Evolutionary conservation across 2,113 vertebrate species (phyloP).

Genomic region (Plestiodon gilberti): DNA sequence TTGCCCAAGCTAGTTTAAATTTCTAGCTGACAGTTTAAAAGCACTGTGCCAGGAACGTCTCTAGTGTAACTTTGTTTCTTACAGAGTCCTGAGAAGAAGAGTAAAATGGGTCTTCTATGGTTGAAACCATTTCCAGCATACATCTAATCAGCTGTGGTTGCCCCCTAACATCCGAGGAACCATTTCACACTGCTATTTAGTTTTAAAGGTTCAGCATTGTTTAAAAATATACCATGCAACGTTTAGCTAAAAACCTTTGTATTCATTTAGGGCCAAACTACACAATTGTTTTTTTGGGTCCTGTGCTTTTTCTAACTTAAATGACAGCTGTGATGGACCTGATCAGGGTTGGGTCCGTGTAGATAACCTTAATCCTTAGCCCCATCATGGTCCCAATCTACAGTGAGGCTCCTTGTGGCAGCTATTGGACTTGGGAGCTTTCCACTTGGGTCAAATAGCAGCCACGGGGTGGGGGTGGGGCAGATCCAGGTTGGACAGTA

Average conservation of each 20-base stretch:
- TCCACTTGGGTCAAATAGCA: too few relatives aligned
- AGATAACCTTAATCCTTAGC: too few relatives aligned
- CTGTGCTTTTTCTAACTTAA: too few relatives aligned
- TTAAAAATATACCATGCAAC: conserved; percentile 2
- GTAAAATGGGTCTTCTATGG: neutral
- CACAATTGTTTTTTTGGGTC: too few relatives aligned
- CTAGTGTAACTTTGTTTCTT: neutral
- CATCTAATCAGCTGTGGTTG: conserved; percentile 39
- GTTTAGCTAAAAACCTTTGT: conserved; percentile 23
- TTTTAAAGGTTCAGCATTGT: neutral
- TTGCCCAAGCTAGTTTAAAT: conserved; percentile 14
- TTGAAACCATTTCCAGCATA: conserved; percentile 21
- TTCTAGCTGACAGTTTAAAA: conserved; percentile 44
- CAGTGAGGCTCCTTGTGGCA: too few relatives aligned
- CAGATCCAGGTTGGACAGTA: too few relatives aligned
- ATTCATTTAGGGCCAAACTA: neutral
- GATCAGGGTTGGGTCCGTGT: too few relatives aligned
- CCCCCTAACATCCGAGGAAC: conserved; percentile 20
- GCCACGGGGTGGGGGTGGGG: too few relatives aligned
- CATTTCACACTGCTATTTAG: neutral
- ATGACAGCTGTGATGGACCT: too few relatives aligned
- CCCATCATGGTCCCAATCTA: too few relatives aligned
- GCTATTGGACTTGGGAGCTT: too few relatives aligned
- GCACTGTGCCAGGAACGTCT: conserved; percentile 11
- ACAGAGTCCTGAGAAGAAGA: neutral